phyloP scores from a whole-genome alignment of 92 coral and sea anemone genomes.

The Porites rus region DNA sequence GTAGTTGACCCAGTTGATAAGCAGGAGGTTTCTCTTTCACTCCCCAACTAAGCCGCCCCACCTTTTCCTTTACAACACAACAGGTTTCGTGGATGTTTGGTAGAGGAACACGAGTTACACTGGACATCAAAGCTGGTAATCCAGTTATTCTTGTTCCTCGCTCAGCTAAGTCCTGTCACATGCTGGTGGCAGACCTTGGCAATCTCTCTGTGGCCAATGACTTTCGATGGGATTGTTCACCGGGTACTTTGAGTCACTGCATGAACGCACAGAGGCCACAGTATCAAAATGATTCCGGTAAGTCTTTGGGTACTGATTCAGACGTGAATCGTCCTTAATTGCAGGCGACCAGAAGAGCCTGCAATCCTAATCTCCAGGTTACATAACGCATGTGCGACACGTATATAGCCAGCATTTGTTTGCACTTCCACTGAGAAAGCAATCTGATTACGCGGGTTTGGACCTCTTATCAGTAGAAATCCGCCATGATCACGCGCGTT shows the following conservation, averaged over 20 bases:
- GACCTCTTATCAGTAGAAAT: too few species aligned
- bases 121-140: constrained; percentile 94
- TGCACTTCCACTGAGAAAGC: too few species aligned
- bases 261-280: constrained; percentile 24
- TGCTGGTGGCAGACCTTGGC: constrained; percentile 98
- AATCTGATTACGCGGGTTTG: too few species aligned
- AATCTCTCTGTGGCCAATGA: constrained; percentile 82
- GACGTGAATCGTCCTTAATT: too few species aligned
- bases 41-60: too few species aligned
- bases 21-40: neutral
- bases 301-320: neutral
- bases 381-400: too few species aligned
- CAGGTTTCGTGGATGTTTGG: constrained; percentile 91
- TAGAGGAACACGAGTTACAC: constrained; percentile 82
- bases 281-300: constrained; percentile 40
- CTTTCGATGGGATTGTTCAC: constrained; percentile 85
- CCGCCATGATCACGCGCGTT: too few species aligned
- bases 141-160: constrained; percentile 95
- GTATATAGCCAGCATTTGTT: too few species aligned
- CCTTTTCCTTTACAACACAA: neutral
- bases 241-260: constrained; percentile 72
- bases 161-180: constrained; percentile 90
- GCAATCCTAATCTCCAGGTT: too few species aligned
- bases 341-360: too few species aligned
- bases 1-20: too few species aligned